Conservation (phyloP, 2,888 invertebrate species). For the Athripsodes cinereus region DNA sequence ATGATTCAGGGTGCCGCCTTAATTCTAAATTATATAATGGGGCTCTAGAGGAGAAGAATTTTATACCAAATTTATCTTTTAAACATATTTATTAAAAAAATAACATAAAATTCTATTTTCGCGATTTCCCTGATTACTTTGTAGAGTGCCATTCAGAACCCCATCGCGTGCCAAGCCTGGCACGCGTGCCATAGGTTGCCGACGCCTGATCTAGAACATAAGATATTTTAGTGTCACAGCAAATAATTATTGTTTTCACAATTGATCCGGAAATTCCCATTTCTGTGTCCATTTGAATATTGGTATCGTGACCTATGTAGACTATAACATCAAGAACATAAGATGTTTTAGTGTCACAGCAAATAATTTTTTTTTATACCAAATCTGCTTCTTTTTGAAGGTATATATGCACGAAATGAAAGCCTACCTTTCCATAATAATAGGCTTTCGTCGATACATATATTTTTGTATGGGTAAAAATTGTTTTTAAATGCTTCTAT, state of each 20-base stretch:
- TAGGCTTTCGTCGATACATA: background rate
- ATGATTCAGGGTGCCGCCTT: too few species aligned
- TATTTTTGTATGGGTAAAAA: too few species aligned
- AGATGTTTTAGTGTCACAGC: background rate
- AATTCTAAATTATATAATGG: too few species aligned
- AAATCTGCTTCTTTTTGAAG: background rate
- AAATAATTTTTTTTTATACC: background rate
- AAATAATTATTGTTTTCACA: background rate
- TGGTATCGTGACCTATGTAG: constrained; percentile 4
- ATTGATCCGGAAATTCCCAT: background rate
- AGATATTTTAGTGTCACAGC: background rate
- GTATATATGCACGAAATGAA: background rate
- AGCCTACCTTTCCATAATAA: background rate
- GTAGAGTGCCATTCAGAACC: too few species aligned
- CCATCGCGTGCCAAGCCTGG: too few species aligned
- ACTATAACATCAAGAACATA: background rate
- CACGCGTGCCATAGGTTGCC: too few species aligned
- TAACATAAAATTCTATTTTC: too few species aligned
- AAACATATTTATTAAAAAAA: too few species aligned
- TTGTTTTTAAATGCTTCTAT: too few species aligned
- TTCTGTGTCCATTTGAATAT: background rate
- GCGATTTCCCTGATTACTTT: too few species aligned
- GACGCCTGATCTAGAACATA: background rate
- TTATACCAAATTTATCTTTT: too few species aligned
- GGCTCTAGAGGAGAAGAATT: too few species aligned